Evolutionary conservation across 2,888 invertebrate genomes (phyloP), one percentile per base, ranked within the genome.

Genomic region (Congeria kusceri): DNA sequence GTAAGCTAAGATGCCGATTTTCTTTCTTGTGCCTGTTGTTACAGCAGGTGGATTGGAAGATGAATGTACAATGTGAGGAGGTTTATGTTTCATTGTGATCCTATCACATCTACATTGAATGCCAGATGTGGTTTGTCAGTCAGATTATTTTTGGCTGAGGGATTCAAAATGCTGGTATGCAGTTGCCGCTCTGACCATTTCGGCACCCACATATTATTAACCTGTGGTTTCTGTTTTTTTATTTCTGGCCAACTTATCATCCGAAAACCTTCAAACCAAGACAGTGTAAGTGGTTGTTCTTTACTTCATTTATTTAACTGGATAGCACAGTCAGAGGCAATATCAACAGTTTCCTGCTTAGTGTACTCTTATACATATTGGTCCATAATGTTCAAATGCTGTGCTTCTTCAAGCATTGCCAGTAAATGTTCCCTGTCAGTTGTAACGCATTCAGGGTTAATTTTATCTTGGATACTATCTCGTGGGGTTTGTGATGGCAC

Each of bases 311-410:
- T 74, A 3, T 69, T 69, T 0, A 79, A 47, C 11, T 56, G 61
- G 5, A 67, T 44, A 23, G 79, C 70, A 61, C 39, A 67, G n/a
- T 70, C 71, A 39, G 49, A 11, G 4, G 79, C 70, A 25, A 75
- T 27, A 47, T 65, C 49, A 20, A 68, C 65, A 27, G n/a, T 20
- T 58, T 74, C 67, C 25, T 63, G 74, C 18, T 49, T 46, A 0
- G 74, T 71, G 53, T 74, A 79, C 3, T 61, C 73, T 61, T 74
- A 79, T 0, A 69, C 78, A 62, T 49, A 69, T 25, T 28, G 27
- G 1, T 73, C 73, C 63, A 73, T 73, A 53, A 53, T 53, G 15
- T 47, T 64, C 11, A 49, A 27, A 49, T 49, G 64, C 27, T 46
- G 32, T 63, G 61, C 61, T 32, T 61, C 61, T 18, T 61, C 61